These are phyloP conservation scores for Cyaniris semiargus DNA, from an alignment of 2,888 invertebrate species.

Conservation along the genomic window DNA sequence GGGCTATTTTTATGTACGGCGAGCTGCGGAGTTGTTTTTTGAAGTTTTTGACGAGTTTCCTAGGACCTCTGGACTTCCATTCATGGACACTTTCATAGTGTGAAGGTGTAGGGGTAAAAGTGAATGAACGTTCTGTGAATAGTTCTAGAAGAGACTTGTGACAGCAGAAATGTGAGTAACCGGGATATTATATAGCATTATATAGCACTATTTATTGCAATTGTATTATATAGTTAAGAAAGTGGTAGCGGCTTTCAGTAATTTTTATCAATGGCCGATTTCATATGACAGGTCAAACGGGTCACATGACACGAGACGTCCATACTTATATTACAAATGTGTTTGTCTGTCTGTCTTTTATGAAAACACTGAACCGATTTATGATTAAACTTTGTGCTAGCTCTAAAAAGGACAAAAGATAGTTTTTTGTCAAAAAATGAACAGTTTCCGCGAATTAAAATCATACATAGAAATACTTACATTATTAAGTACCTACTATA, in stretches of 20 bases:
- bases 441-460: no score
- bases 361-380: no score
- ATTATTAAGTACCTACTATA: no score
- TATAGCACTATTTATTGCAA: background rate
- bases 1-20: constrained; percentile 37
- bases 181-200: background rate
- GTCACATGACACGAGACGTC: background rate
- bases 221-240: background rate
- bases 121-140: constrained; percentile 50
- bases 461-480: no score
- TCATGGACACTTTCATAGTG: constrained; percentile 73
- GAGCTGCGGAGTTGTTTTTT: background rate
- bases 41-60: constrained; percentile 47
- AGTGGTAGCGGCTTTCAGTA: background rate
- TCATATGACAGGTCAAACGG: background rate
- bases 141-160: background rate
- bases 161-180: constrained; percentile 5
- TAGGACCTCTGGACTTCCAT: constrained; percentile 49
- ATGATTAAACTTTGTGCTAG: no score
- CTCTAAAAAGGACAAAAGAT: no score
- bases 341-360: background rate
- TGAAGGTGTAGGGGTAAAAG: constrained; percentile 63
- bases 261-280: background rate
- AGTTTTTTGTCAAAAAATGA: no score
- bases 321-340: background rate